Base-by-base conservation (phyloP, 2,797 vertebrate species). In the Catamblyrhynchus diadema region DNA sequence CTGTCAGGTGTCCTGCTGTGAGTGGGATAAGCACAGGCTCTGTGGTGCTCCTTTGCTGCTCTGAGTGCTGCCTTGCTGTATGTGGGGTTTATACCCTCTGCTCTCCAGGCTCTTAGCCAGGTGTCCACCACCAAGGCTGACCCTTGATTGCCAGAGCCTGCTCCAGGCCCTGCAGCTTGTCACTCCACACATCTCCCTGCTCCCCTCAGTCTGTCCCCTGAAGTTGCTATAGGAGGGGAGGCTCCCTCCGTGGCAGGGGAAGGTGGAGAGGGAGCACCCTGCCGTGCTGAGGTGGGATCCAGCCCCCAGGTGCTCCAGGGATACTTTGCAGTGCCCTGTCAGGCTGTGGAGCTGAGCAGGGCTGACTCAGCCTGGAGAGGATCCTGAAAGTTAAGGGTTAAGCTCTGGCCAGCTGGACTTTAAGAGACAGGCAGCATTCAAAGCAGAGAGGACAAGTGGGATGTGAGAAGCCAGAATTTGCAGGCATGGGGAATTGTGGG, bases 401-500 rank as follows among this genome's bases (percentile, higher is more conserved):
- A 92, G 51, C 33, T 41, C 32, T 48, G 89, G 23, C 78, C 92
- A 77, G 83, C 78, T 94, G 91, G 87, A 89, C 93, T 80, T 88
- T 1, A 28, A 13, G 81, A 51, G 81, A n/a, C 74, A 56, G 66
- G 81, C 81, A 91, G 47, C 44, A 45, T 45, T 66, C 64, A 22
- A 54, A 81, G 86, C 92, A 66, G 71, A 73, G 54, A 0, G 44
- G 78, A 92, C 89, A 89, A 83, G 94, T 96, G 91, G 96, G 96
- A 95, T 94, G 91, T 96, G 96, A 88, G 96, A 91, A 96, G 65
- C 23, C 72, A 71, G 91, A 57, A 82, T 56, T 19, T 42, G 64
- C 60, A 85, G 90, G 93, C 89, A 80, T 54, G 35, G 45, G 89
- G 86, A 80, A 91, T 95, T 93, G 95, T 92, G 91, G 93, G 95